Evolutionary conservation across 64 coral and sea anemone genomes (phyloP).

Genomic region (Astreopora myriophthalma): DNA sequence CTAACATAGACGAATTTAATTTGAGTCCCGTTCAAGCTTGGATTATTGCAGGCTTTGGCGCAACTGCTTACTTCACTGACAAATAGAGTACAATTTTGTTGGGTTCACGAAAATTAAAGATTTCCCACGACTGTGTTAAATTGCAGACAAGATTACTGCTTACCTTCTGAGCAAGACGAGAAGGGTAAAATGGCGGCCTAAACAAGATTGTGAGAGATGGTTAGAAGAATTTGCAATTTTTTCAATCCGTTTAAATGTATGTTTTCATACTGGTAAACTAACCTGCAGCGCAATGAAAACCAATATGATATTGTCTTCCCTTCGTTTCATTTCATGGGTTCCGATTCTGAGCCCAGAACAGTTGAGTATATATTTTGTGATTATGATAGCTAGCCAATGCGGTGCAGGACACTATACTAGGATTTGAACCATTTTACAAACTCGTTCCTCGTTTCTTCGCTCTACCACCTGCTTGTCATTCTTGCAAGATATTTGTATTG

Average conservation of each 20-base stretch:
- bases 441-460: background rate
- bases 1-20: too few relatives aligned
- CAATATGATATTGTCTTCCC: background rate
- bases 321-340: background rate
- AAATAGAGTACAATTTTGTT: too few relatives aligned
- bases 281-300: background rate
- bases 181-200: conserved; percentile 1
- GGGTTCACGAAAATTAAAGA: too few relatives aligned
- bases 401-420: background rate
- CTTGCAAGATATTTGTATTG: conserved; percentile 32
- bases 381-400: background rate
- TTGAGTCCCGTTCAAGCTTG: too few relatives aligned
- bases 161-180: background rate
- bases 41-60: too few relatives aligned
- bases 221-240: background rate
- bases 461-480: conserved; percentile 8
- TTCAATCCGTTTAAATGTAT: background rate
- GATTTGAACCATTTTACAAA: background rate
- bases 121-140: too few relatives aligned
- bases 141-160: background rate
- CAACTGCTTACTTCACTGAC: too few relatives aligned
- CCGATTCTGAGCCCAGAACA: too few relatives aligned
- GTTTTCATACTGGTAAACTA: background rate
- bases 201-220: background rate
- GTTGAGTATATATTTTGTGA: background rate